Percentiles rank a stretch among this genome's conserved stretches.
Evolutionary conservation across 2,113 vertebrate genomes (phyloP).

Genomic region (Antigone vipio): DNA sequence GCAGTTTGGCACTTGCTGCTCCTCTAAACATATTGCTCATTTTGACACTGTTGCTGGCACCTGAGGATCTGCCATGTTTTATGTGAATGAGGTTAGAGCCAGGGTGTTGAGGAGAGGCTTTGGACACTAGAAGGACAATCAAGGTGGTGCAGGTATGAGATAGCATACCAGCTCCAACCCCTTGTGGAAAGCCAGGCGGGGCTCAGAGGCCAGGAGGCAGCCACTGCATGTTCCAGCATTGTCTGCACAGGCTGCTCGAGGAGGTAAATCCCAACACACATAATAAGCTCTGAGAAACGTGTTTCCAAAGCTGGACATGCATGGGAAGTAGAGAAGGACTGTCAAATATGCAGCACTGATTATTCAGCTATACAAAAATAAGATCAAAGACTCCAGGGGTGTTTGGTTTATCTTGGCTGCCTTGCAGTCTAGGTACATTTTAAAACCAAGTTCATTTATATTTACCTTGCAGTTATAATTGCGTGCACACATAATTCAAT

Average conservation of each 20-base stretch:
- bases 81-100: neutral
- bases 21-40: neutral
- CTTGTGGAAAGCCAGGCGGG: neutral
- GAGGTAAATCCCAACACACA: rapidly evolving
- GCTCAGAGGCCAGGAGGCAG: neutral
- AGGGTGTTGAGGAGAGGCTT: neutral
- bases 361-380: neutral
- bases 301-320: neutral
- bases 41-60: neutral
- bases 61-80: rapidly evolving
- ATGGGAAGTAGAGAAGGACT: neutral
- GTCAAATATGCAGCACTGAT: neutral
- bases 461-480: neutral
- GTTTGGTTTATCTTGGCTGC: neutral
- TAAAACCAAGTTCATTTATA: neutral
- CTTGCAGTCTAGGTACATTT: neutral
- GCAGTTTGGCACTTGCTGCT: neutral
- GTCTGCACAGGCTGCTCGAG: neutral
- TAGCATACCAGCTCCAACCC: neutral
- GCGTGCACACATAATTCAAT: neutral
- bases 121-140: neutral
- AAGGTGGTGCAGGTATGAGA: neutral
- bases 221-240: neutral
- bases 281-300: neutral
- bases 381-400: neutral